Conservation (phyloP, 2,113 vertebrate species). For the Sorex araneus region DNA sequence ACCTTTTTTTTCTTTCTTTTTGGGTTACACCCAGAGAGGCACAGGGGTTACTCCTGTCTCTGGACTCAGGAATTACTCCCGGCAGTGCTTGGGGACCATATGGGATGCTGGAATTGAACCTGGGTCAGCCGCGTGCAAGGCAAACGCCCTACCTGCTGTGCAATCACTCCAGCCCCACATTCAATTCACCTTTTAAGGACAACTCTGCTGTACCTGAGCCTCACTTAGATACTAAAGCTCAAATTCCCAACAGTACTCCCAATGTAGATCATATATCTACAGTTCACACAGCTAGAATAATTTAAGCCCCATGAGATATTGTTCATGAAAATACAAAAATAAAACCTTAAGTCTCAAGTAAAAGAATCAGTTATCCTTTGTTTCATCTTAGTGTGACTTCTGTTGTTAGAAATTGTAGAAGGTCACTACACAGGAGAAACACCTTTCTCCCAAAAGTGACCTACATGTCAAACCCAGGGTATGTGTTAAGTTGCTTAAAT, state of each 20-base stretch:
- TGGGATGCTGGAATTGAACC: no score
- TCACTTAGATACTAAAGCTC: not conserved
- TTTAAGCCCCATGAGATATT: not conserved
- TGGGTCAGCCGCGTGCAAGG: no score
- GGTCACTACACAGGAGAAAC: not conserved
- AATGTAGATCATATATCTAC: not conserved
- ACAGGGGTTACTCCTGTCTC: no score
- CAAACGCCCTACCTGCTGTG: no score
- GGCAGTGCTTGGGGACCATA: no score
- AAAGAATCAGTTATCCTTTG: not conserved
- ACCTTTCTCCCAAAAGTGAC: accelerated
- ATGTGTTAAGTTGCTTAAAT: not conserved
- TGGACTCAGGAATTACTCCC: no score
- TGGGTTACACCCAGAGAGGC: no score
- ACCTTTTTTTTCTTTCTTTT: no score
- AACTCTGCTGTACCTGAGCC: not conserved
- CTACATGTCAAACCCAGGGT: not conserved
- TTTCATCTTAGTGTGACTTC: not conserved
- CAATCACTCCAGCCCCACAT: no score
- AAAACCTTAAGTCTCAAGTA: not conserved
- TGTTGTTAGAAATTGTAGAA: not conserved
- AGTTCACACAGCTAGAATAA: not conserved
- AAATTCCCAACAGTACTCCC: not conserved
- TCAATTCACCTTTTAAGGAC: not conserved
- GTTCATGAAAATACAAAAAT: not conserved